A percentile compares a stretch with the other conserved stretches of the same genome.
Evolutionary conservation across 1,140 invertebrate species (phyloP).

Genomic region (Psilanteris sp.): DNA sequence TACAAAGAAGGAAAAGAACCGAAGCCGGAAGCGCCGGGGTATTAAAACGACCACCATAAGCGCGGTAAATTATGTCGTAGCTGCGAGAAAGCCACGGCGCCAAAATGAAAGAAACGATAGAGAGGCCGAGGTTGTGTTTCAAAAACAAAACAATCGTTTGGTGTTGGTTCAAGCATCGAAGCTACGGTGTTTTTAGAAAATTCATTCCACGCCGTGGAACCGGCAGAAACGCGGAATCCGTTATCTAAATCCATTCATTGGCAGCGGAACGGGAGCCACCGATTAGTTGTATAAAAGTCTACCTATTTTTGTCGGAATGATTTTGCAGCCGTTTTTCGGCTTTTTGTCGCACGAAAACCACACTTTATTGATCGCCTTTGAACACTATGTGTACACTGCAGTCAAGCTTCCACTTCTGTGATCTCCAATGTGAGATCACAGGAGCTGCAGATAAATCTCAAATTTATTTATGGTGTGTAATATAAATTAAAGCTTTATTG

Average conservation of each 20-base stretch:
- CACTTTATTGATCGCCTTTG: too few species aligned
- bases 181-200: conserved; percentile 14
- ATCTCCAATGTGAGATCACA: too few species aligned
- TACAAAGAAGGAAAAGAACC: conserved; percentile 40
- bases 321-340: too few species aligned
- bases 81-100: conserved; percentile 50
- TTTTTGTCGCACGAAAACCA: too few species aligned
- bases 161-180: conserved; percentile 1
- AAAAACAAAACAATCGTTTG: conserved; percentile 47
- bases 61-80: conserved; percentile 73
- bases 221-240: conserved; percentile 7
- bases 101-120: conserved; percentile 38
- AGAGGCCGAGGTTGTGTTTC: neutral
- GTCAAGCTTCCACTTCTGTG: too few species aligned
- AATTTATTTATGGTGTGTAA: too few species aligned
- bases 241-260: conserved; percentile 38
- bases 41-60: conserved; percentile 71
- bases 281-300: conserved; percentile 22
- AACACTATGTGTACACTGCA: too few species aligned
- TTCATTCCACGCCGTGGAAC: neutral
- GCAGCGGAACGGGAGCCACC: conserved; percentile 7
- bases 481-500: too few species aligned
- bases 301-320: too few species aligned
- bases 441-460: too few species aligned
- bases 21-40: conserved; percentile 35